Evolutionary conservation across 2,113 vertebrate species (phyloP), one percentile per base, ranked within the genome.

Genomic region (Eurystomus gularis): DNA sequence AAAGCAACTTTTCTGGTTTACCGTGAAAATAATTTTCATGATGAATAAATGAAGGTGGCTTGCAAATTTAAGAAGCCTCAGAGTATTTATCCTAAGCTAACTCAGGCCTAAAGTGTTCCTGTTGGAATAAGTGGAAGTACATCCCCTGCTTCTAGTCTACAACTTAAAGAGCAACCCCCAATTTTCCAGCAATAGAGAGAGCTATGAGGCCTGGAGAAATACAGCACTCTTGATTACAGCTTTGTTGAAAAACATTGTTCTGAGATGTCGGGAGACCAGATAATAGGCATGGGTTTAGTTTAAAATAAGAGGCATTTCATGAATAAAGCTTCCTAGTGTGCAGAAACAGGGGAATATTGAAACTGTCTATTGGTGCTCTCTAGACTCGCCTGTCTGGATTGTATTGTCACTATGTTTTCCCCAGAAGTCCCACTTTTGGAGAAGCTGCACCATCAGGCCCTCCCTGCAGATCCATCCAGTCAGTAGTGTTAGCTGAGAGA

Each of bases 251-350:
- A 95, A 82, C 80, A 84, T 92, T 92, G 88, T 91, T 94, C 83
- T 80, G 81, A 86, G 52, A 66, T 13, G 46, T 89, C 91, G 94
- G 73, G 94, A 96, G 86, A 95, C 10, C 7, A 93, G 92, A 95
- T 96, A 95, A 95, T 94, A 95, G 94, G 86, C 83, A 73, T 49
- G 94, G 77, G 15, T 97, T 94, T 58, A 72, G 91, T 69, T 94
- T 92, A 91, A 95, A 95, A 92, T 96, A 94, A 95, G 88, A 94
- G 82, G 61, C 81, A 69, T 97, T 94, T 92, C 81, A 91, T 91
- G 86, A 96, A 89, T 75, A 93, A 95, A 93, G 37, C 92, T 83
- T 84, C 88, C 25, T 86, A 84, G 52, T 44, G 66, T 69, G 90
- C 91, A 85, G 65, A 87, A 65, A 77, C 20, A 40, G 42, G 73